Evolutionary conservation across 2,888 invertebrate genomes (phyloP).

Genomic region (Phengaris arion): DNA sequence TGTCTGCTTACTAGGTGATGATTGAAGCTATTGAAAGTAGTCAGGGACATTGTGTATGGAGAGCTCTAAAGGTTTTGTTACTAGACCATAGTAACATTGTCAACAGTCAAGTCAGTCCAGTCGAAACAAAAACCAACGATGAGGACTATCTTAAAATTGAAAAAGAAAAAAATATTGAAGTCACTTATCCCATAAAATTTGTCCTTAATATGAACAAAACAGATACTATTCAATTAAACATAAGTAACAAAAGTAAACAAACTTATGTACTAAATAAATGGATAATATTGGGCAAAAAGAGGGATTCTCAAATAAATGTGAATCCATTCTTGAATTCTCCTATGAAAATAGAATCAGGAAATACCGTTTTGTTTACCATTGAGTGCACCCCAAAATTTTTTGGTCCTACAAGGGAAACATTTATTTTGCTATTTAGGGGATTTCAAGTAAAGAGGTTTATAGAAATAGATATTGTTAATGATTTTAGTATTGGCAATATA

Average conservation of each 20-base stretch:
- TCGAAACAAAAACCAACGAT: slow-evolving; percentile 44
- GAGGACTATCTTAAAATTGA: slow-evolving; percentile 52
- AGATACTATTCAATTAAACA: slow-evolving; percentile 48
- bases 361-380: slow-evolving; percentile 66
- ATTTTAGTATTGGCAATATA: slow-evolving; percentile 37
- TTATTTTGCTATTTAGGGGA: slow-evolving; percentile 80
- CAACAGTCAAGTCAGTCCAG: slow-evolving; percentile 47
- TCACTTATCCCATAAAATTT: slow-evolving; percentile 75
- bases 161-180: slow-evolving; percentile 72
- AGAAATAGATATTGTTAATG: slow-evolving; percentile 70
- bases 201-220: slow-evolving; percentile 57
- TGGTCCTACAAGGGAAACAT: slow-evolving; percentile 80
- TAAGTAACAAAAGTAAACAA: slow-evolving; percentile 68
- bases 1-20: slow-evolving; percentile 61
- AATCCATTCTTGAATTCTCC: slow-evolving; percentile 57
- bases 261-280: slow-evolving; percentile 69
- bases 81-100: slow-evolving; percentile 44
- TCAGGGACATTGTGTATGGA: slow-evolving; percentile 79
- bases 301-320: slow-evolving; percentile 75
- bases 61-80: slow-evolving; percentile 73
- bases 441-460: slow-evolving; percentile 82
- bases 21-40: slow-evolving; percentile 87
- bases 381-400: slow-evolving; percentile 79
- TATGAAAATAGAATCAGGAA: slow-evolving; percentile 59
- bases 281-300: slow-evolving; percentile 72